phyloP scores from a whole-genome alignment of 2,113 vertebrate genomes.

The Cavia porcellus region DNA sequence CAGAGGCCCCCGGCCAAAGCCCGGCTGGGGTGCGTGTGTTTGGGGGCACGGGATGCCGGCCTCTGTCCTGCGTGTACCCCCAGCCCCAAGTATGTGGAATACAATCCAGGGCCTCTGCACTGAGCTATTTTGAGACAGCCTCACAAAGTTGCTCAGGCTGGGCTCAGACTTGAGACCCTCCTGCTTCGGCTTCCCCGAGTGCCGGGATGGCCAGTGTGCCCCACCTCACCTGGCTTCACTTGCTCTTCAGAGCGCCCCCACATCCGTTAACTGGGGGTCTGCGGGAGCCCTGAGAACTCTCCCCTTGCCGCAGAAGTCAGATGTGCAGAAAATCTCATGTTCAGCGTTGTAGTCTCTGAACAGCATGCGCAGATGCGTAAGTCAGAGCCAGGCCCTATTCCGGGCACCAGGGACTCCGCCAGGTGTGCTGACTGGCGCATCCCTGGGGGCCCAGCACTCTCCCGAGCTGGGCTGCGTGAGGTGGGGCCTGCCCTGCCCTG shows the following conservation, averaged over 20 bases:
- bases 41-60: background rate
- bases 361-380: background rate
- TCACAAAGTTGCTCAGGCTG: background rate
- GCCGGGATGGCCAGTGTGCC: background rate
- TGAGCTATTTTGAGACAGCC: background rate
- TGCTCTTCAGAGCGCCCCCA: background rate
- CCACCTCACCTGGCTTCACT: background rate
- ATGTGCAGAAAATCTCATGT: background rate
- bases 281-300: background rate
- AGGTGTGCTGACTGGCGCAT: background rate
- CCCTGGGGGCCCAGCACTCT: background rate
- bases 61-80: background rate
- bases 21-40: background rate
- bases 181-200: background rate
- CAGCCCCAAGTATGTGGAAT: background rate
- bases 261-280: background rate
- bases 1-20: rapidly evolving
- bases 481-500: background rate
- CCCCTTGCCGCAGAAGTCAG: background rate
- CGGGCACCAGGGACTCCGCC: background rate
- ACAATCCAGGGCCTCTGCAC: background rate
- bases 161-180: background rate
- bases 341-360: background rate
- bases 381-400: background rate
- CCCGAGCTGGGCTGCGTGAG: background rate